Conservation (phyloP, 2,113 vertebrate genomes). For the Gymnocephalus cernua region DNA sequence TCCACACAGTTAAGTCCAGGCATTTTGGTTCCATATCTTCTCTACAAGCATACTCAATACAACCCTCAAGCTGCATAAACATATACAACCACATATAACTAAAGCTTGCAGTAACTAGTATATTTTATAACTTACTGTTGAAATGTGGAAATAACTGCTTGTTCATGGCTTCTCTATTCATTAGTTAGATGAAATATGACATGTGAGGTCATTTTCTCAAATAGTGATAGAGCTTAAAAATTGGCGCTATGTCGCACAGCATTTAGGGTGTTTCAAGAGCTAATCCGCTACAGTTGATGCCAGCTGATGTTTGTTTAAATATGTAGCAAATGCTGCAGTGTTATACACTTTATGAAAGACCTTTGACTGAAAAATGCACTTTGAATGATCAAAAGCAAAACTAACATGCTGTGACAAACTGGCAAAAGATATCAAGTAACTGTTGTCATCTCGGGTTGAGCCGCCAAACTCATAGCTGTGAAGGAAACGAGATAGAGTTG, state of each 20-base stretch:
- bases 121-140: neutral
- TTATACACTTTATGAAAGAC: slow-evolving; percentile 36
- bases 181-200: neutral
- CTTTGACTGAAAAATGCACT: slow-evolving; percentile 33
- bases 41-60: neutral
- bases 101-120: neutral
- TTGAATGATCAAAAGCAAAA: slow-evolving; percentile 44
- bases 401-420: slow-evolving; percentile 36
- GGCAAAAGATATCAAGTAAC: slow-evolving; percentile 36
- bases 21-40: slow-evolving; percentile 41
- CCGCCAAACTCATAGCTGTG: slow-evolving; percentile 21
- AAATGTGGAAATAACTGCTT: neutral
- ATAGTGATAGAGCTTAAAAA: slow-evolving; percentile 18
- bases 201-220: neutral
- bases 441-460: slow-evolving; percentile 33
- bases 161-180: neutral
- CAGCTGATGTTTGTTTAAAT: slow-evolving; percentile 54
- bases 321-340: slow-evolving; percentile 49
- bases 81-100: neutral
- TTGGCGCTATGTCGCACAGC: neutral
- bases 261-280: slow-evolving; percentile 40
- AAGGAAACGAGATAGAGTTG: neutral
- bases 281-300: slow-evolving; percentile 40
- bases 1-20: slow-evolving; percentile 29
- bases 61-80: slow-evolving; percentile 45